Evolutionary conservation across 1,140 invertebrate genomes (phyloP).

Genomic region (Drosophila arawakana): DNA sequence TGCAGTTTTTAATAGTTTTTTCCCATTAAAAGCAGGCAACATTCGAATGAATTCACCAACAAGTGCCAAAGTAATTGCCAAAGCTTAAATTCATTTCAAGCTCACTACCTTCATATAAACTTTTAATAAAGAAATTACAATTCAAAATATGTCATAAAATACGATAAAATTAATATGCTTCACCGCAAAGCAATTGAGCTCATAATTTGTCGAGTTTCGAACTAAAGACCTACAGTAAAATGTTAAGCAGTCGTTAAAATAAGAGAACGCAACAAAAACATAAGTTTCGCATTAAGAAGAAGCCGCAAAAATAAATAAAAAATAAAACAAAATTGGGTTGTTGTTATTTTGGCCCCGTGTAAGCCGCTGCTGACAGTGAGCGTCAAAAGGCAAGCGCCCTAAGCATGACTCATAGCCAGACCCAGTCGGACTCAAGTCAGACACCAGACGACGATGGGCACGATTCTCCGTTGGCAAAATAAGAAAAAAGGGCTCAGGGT

Average conservation of each 20-base stretch:
- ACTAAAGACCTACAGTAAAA: conserved; percentile 49
- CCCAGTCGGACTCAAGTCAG: neutral
- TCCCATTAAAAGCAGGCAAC: conserved; percentile 21
- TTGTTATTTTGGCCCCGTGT: conserved; percentile 7
- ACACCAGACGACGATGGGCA: conserved; percentile 27
- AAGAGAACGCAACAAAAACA: conserved; percentile 60
- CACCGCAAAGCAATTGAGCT: conserved; percentile 47
- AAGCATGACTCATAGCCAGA: conserved; percentile 40
- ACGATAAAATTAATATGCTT: conserved; percentile 24
- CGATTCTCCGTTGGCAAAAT: conserved; percentile 34
- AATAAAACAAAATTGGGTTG: conserved; percentile 51
- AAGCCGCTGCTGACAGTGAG: conserved; percentile 38
- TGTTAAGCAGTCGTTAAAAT: conserved; percentile 22
- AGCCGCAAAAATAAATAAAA: conserved; percentile 31
- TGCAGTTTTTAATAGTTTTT: conserved; percentile 7
- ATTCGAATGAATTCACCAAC: conserved; percentile 19
- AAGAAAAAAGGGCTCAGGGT: conserved; percentile 55
- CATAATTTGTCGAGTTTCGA: conserved; percentile 64
- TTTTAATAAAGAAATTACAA: conserved; percentile 66
- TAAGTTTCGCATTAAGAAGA: conserved; percentile 69
- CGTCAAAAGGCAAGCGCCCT: conserved; percentile 41
- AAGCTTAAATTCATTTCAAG: no score
- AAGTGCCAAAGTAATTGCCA: conserved; percentile 12
- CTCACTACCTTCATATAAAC: neutral
- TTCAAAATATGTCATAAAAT: conserved; percentile 7